These are phyloP conservation scores for Acanthosepion esculentum DNA, from an alignment of 2,888 invertebrate species.

Conservation along the genomic window DNA sequence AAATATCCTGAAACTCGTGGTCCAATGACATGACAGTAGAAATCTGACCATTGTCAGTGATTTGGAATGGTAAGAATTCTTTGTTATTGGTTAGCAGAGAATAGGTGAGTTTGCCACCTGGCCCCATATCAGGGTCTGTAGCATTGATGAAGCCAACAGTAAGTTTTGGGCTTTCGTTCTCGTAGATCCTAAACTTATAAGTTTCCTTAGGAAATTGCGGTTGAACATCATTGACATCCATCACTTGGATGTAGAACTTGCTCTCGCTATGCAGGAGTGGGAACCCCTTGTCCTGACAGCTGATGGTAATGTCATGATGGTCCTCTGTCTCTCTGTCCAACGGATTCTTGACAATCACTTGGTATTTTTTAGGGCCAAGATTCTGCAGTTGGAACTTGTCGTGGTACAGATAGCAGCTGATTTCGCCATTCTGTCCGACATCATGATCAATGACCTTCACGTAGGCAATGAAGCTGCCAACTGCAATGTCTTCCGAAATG, in stretches of 20 bases:
- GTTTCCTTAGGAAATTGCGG: neutral
- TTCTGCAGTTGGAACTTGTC: conserved; percentile 13
- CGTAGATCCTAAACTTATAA: conserved; percentile 4
- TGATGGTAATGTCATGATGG: conserved; percentile 33
- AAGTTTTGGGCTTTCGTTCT: neutral
- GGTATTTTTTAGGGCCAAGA: conserved; percentile 21
- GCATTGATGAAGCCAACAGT: neutral
- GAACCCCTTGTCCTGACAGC: conserved; percentile 33
- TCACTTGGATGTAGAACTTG: conserved; percentile 33
- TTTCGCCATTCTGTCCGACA: neutral
- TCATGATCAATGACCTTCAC: neutral
- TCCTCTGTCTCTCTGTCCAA: conserved; percentile 33
- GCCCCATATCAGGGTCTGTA: neutral
- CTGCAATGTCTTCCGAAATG: neutral
- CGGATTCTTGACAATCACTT: conserved; percentile 20
- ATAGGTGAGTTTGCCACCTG: neutral
- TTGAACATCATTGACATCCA: conserved; percentile 33
- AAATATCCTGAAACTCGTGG: neutral
- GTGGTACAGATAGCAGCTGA: conserved; percentile 12
- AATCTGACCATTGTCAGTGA: neutral
- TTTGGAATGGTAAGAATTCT: conserved; percentile 8
- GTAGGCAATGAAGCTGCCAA: conserved; percentile 2
- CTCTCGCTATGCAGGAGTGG: conserved; percentile 33
- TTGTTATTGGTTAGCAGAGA: neutral
- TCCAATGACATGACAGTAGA: neutral